Evolutionary conservation across 1,140 invertebrate genomes (phyloP).

Genomic region (Conus betulinus): DNA sequence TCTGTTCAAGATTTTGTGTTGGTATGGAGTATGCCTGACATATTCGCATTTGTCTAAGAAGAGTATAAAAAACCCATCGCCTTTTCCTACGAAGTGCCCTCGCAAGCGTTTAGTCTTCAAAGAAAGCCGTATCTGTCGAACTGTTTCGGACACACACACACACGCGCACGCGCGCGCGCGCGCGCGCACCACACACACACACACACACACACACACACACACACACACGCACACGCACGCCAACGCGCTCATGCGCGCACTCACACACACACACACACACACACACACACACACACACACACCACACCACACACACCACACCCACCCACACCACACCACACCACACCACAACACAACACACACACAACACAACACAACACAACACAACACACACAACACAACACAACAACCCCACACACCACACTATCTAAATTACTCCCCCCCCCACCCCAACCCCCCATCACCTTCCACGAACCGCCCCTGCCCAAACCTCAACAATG

Average conservation of each 20-base stretch:
- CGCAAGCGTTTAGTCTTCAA: too few relatives aligned
- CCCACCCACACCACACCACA: background rate
- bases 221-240: background rate
- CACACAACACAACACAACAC: too few relatives aligned
- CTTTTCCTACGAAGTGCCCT: too few relatives aligned
- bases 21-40: too few relatives aligned
- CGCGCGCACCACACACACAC: background rate
- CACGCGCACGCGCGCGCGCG: background rate
- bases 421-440: background rate
- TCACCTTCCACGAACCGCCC: background rate
- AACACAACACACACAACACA: background rate
- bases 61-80: too few relatives aligned
- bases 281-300: background rate
- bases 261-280: background rate
- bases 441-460: background rate
- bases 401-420: too few relatives aligned
- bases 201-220: slow-evolving; percentile 10
- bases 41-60: too few relatives aligned
- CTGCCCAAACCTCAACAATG: background rate
- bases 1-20: too few relatives aligned
- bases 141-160: background rate
- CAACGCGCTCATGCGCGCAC: too few relatives aligned
- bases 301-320: background rate
- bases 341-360: too few relatives aligned
- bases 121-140: too few relatives aligned